These are phyloP conservation scores for Mylabris sibirica DNA, from an alignment of 2,888 invertebrate species.

Conservation along the genomic window DNA sequence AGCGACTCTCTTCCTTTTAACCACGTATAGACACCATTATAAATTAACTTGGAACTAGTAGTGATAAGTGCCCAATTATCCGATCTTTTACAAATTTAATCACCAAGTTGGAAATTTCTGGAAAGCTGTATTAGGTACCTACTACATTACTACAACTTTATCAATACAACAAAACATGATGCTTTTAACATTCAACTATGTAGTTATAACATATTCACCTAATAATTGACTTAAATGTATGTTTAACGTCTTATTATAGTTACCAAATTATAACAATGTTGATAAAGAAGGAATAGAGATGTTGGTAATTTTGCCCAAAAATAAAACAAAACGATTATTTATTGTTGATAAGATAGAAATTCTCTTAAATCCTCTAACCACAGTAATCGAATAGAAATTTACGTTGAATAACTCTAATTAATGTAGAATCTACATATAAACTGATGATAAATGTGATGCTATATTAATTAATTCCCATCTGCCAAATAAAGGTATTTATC, in stretches of 20 bases:
- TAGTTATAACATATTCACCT: no score
- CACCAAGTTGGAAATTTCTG: neutral
- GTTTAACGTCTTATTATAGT: no score
- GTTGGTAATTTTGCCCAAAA: neutral
- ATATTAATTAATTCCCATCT: constrained; percentile 16
- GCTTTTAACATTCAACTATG: neutral
- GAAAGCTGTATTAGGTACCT: neutral
- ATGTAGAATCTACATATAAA: constrained; percentile 14
- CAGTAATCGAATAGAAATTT: constrained; percentile 12
- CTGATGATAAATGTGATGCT: constrained; percentile 16
- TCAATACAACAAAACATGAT: neutral
- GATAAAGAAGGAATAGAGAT: neutral
- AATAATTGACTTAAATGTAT: no score
- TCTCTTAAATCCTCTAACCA: neutral
- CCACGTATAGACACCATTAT: constrained; percentile 33
- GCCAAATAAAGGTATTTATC: neutral
- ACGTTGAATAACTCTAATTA: constrained; percentile 10
- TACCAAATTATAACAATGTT: neutral
- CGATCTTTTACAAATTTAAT: constrained; percentile 38
- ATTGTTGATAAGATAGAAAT: neutral
- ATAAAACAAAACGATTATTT: neutral
- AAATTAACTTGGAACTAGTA: constrained; percentile 36
- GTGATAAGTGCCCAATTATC: constrained; percentile 41
- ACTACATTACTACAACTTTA: neutral
- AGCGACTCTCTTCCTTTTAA: constrained; percentile 35